These are phyloP conservation scores for Oriolus oriolus DNA, from an alignment of 2,113 vertebrate species.

Conservation along the genomic window DNA sequence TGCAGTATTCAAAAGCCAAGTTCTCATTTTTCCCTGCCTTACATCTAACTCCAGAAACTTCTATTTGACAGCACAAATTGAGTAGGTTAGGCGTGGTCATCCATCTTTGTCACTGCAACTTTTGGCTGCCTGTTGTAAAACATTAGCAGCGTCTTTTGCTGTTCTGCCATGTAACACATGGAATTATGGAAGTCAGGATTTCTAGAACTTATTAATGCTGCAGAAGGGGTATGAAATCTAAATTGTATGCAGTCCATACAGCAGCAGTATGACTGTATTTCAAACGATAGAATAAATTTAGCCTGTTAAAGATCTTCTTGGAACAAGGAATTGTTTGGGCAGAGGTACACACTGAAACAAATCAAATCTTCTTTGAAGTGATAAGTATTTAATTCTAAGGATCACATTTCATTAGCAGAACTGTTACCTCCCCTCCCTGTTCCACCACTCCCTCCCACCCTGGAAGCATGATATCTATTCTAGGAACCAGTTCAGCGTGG, in stretches of 20 bases:
- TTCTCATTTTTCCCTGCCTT: conserved; percentile 18
- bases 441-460: not conserved
- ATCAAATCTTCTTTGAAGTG: conserved; percentile 44
- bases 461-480: not conserved
- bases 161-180: not conserved
- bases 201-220: not conserved
- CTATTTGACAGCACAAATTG: conserved; percentile 18
- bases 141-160: not conserved
- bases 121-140: not conserved
- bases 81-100: not conserved
- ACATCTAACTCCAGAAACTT: conserved; percentile 34
- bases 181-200: not conserved
- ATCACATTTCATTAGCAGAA: conserved; percentile 1
- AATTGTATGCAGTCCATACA: not conserved
- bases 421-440: not conserved
- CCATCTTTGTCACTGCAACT: not conserved
- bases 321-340: not conserved
- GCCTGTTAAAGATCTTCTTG: not conserved
- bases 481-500: not conserved
- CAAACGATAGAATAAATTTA: conserved; percentile 30
- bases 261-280: not conserved
- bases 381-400: conserved; percentile 5
- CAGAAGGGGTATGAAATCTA: not conserved
- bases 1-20: not conserved
- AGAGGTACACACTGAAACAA: conserved; percentile 1